Conservation (phyloP, 2,888 invertebrate genomes). For the Drosophila aldrichi region DNA sequence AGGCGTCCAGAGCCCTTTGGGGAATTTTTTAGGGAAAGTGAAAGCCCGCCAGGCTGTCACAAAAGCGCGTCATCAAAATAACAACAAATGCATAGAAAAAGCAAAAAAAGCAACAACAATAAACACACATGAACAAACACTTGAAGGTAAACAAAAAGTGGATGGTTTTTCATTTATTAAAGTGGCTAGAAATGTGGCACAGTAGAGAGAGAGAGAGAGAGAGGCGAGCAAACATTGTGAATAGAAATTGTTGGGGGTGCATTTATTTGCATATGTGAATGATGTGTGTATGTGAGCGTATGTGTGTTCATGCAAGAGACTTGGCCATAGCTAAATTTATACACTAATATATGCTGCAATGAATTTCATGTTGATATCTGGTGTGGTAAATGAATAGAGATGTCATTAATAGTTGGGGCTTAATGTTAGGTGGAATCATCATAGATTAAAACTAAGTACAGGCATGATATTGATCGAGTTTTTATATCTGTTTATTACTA, state of each 20-base stretch:
- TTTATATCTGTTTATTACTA: no score
- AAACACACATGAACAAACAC: slow-evolving; percentile 43
- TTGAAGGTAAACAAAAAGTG: slow-evolving; percentile 59
- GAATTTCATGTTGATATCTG: background rate
- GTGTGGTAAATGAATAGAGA: background rate
- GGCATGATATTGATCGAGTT: no score
- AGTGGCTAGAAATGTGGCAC: slow-evolving; percentile 52
- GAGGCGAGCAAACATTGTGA: slow-evolving; percentile 40
- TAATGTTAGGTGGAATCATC: no score
- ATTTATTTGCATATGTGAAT: slow-evolving; percentile 43
- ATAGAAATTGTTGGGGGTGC: background rate
- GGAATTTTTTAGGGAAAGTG: slow-evolving; percentile 42
- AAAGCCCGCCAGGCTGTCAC: slow-evolving; percentile 38
- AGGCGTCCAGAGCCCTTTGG: background rate
- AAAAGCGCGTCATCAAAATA: slow-evolving; percentile 41
- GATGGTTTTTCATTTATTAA: slow-evolving; percentile 78
- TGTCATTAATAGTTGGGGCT: background rate
- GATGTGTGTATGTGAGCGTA: slow-evolving; percentile 9
- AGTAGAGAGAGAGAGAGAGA: background rate
- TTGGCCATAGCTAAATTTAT: slow-evolving; percentile 4
- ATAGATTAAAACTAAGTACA: no score
- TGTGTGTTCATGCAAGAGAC: background rate
- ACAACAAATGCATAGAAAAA: slow-evolving; percentile 5
- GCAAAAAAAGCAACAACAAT: slow-evolving; percentile 13
- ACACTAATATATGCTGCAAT: background rate